A percentile compares a stretch with the other conserved stretches of the same genome.
Conservation (phyloP, 2,113 vertebrate species). For the zebrafish (Danio rerio) region GRCz12tu NC_133199.1:22907001-22907500, state of each 20-base stretch:
- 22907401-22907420: not conserved
- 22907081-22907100: not conserved
- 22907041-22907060: not conserved
- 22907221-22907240: slow-evolving; percentile 36
- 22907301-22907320: not conserved
- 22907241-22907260: slow-evolving; percentile 39
- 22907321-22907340: not conserved
- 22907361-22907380: not conserved
- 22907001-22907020: too few species aligned
- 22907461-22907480: not conserved
- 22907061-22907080: not conserved
- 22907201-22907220: slow-evolving; percentile 26
- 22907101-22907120: not conserved
- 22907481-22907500: not conserved
- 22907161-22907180: slow-evolving; percentile 18
- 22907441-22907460: not conserved
- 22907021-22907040: not conserved
- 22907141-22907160: slow-evolving; percentile 4
- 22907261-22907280: slow-evolving; percentile 22
- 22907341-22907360: not conserved
- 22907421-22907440: too few species aligned
- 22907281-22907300: not conserved
- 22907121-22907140: not conserved
- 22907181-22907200: slow-evolving; percentile 58
- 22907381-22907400: slow-evolving; percentile 1